phyloP scores from a whole-genome alignment of 2,797 vertebrate genomes.

The Notoglanidium macrostoma region DNA sequence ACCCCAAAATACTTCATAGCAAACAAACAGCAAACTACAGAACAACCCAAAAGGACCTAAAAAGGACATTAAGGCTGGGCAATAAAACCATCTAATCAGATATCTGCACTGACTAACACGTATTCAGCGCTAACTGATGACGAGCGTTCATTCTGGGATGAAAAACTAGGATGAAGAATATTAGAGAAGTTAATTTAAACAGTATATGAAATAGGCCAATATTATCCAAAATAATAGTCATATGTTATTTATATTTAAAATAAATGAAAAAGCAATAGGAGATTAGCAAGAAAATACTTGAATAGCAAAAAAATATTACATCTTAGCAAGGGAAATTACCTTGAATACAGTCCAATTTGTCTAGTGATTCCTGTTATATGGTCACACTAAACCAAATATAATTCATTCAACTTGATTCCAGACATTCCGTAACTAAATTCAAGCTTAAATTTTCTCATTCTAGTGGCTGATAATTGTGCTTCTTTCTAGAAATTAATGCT shows the following conservation, averaged over 20 bases:
- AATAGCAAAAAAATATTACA: background rate
- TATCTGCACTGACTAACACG: background rate
- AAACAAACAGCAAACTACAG: constrained; percentile 7
- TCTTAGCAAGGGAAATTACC: background rate
- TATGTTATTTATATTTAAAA: background rate
- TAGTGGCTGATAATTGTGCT: background rate
- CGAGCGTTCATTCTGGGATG: background rate
- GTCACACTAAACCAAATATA: background rate
- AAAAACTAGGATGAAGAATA: background rate
- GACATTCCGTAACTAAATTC: background rate
- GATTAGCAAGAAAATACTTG: background rate
- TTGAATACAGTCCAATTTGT: background rate
- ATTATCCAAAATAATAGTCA: background rate
- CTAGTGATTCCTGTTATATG: background rate
- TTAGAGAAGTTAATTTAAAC: background rate
- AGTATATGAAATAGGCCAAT: background rate
- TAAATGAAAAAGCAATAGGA: background rate
- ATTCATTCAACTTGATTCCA: background rate
- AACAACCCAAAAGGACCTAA: background rate
- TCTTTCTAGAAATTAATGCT: background rate
- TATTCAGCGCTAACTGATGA: background rate
- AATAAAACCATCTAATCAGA: background rate
- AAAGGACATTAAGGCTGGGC: background rate
- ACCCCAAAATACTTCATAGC: background rate
- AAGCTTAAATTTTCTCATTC: background rate